Evolutionary conservation across 2,113 vertebrate species (phyloP), one percentile per base, ranked within the genome.

Genomic region (Formicarius rufipectus): DNA sequence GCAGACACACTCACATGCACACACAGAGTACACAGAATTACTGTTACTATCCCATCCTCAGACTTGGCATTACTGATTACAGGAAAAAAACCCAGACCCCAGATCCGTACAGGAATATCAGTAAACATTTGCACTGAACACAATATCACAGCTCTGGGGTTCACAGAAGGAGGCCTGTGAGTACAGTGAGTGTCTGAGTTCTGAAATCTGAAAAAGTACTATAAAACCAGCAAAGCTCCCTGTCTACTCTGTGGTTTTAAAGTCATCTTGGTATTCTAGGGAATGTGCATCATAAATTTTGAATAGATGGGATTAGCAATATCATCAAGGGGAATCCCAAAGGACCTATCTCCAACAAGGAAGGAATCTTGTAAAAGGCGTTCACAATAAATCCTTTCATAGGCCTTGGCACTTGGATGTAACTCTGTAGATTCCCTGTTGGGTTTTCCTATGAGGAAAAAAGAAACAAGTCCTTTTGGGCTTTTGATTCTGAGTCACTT

Each of bases 301-400:
- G 92, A 96, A 86, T 86, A 81, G 55, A 68, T 73, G 81, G 74
- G 81, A 93, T 95, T 96, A 96, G 84, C 87, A 95, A 39, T 93
- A 94, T 96, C 62, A 82, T 76, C 71, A 91, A 66, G 49, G 67
- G 81, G 67, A 89, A 55, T 94, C 95, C 91, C 94, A 62, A 49
- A 79, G 87, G 94, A 33, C 28, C 58, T 10, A 35, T 94, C n/a
- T 95, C 62, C 84, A 85, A n/a, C 78, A 62, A 82, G 87, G 82
- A 93, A 89, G 23, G 76, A 92, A 95, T 96, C 90, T 93, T 89
- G 94, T 96, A 92, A 97, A 96, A 95, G 88, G 45, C 49, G 31
- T 93, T 91, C 37, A 84, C 73, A 92, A 90, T 96, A 95, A 92
- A 94, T 93, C 88, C 77, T 91, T 96, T 92, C 90, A 89, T 10